These are phyloP conservation scores for Sigmodon hispidus DNA, from an alignment of 2,113 vertebrate genomes.

Conservation along the genomic window DNA sequence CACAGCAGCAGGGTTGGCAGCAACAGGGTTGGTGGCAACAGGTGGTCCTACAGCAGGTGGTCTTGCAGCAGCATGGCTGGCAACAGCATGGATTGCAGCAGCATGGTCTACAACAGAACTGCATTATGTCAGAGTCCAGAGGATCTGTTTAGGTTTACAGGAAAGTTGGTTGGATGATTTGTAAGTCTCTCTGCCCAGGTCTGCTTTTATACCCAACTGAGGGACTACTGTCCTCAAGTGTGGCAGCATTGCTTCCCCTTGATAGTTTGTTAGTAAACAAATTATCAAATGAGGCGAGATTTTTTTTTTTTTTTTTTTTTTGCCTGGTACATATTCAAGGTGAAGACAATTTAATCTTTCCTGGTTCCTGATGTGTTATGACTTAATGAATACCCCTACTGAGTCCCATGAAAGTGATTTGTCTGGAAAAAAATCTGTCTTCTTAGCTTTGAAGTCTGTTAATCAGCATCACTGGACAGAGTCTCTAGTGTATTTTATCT, in stretches of 20 bases:
- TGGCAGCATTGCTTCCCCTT: neutral
- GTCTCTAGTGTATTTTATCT: neutral
- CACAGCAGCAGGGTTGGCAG: neutral
- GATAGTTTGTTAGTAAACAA: neutral
- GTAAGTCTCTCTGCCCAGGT: too few species aligned
- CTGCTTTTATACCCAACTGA: conserved; percentile 39
- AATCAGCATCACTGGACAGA: too few species aligned
- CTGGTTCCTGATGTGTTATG: neutral
- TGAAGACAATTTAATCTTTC: neutral
- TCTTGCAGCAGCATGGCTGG: neutral
- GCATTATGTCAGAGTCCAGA: neutral
- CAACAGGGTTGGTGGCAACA: too few species aligned
- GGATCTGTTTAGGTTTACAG: neutral
- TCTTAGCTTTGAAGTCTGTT: neutral
- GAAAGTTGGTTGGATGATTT: neutral
- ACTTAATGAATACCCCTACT: neutral
- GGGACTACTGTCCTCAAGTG: neutral
- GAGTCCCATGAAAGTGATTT: neutral
- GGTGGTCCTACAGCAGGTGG: neutral
- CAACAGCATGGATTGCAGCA: too few species aligned
- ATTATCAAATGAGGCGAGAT: neutral
- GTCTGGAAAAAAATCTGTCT: neutral
- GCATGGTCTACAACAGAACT: neutral
- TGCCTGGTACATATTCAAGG: neutral
- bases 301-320: too few species aligned